Percentiles rank a stretch among this genome's conserved stretches.
phyloP scores from a whole-genome alignment of 2,888 invertebrate species.

The Drosophila falleni region DNA sequence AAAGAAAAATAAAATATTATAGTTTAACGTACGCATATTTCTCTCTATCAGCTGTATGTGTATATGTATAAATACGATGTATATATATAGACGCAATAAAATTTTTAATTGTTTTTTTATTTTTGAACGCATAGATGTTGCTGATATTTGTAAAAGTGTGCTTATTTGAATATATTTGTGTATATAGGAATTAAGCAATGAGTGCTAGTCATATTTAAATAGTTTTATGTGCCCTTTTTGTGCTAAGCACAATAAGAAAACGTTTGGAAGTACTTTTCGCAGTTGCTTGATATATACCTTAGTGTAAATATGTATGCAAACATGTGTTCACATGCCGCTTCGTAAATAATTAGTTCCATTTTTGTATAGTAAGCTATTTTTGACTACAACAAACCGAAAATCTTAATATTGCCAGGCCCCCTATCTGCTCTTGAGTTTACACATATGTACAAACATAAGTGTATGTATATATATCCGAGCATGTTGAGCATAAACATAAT shows the following conservation, averaged over 20 bases:
- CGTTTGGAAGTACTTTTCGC: constrained; percentile 24
- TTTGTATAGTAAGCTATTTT: constrained; percentile 42
- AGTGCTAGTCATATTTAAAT: not conserved
- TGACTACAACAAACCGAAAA: constrained; percentile 25
- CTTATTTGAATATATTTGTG: not conserved
- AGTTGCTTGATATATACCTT: constrained; percentile 25
- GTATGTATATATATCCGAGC: not conserved
- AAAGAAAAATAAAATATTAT: too few species aligned
- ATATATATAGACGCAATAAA: constrained; percentile 24
- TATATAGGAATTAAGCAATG: not conserved
- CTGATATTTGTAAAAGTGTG: not conserved
- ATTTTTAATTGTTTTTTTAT: constrained; percentile 16
- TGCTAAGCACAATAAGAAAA: not conserved
- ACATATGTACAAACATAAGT: not conserved
- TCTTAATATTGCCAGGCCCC: constrained; percentile 8
- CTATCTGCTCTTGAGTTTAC: not conserved
- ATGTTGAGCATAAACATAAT: constrained; percentile 8
- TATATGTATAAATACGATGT: constrained; percentile 2
- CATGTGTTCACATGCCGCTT: constrained; percentile 32
- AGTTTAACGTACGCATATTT: not conserved
- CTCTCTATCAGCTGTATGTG: constrained; percentile 4
- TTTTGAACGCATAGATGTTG: not conserved
- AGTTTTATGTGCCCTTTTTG: not conserved
- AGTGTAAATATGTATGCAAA: not conserved
- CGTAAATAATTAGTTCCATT: constrained; percentile 46